Conservation (phyloP, 2,888 invertebrate species). For the Blastobasis lacticolella region DNA sequence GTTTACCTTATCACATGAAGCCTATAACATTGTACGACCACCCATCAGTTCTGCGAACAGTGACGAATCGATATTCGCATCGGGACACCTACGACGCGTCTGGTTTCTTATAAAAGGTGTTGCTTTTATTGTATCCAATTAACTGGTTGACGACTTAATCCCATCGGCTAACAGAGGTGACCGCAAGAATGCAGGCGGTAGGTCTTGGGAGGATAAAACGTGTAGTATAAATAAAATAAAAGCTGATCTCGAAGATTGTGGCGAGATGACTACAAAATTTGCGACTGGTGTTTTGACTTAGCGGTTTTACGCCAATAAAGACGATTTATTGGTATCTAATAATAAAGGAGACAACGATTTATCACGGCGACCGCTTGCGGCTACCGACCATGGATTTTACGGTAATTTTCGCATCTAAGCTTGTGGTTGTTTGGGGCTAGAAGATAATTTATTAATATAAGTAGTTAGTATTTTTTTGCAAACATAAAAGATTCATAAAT, state of each 20-base stretch:
- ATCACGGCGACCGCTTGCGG: no score
- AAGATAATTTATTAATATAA: no score
- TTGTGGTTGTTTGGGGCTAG: no score
- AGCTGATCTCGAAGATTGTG: not conserved
- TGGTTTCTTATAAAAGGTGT: conserved; percentile 8
- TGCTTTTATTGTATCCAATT: conserved; percentile 9
- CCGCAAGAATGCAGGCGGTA: conserved; percentile 10
- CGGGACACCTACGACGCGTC: conserved; percentile 1
- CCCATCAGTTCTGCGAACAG: conserved; percentile 12
- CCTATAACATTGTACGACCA: conserved; percentile 1
- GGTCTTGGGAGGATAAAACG: not conserved
- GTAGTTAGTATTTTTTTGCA: no score
- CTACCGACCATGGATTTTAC: no score
- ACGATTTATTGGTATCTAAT: not conserved
- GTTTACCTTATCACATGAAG: no score
- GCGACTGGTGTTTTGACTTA: not conserved
- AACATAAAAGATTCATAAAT: no score
- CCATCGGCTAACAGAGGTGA: not conserved
- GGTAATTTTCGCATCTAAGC: no score
- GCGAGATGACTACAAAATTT: not conserved
- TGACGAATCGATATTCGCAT: conserved; percentile 10
- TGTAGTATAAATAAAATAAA: no score
- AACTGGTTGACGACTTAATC: conserved; percentile 13
- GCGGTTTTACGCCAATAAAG: conserved; percentile 2
- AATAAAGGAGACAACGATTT: no score